Percentiles rank a stretch among this genome's conserved stretches.
These are phyloP conservation scores for Ondatra zibethicus DNA, from an alignment of 2,113 vertebrate genomes.

Conservation along the genomic window DNA sequence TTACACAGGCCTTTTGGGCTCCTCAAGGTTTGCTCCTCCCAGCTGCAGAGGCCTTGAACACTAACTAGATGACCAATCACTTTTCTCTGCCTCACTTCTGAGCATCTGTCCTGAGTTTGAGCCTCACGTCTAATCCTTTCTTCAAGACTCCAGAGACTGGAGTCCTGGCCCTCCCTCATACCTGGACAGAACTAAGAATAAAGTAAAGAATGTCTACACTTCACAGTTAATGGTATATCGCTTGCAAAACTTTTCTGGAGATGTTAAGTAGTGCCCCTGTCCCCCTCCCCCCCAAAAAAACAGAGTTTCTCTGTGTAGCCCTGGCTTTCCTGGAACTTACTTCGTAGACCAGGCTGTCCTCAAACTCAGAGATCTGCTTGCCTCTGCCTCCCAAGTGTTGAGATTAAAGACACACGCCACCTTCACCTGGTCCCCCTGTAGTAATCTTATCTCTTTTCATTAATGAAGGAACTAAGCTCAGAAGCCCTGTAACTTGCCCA, in stretches of 20 bases:
- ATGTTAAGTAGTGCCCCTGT: not conserved
- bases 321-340: not conserved
- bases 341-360: not conserved
- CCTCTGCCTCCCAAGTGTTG: not conserved
- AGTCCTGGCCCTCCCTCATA: not conserved
- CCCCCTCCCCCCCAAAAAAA: too few species aligned
- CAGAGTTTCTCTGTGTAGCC: not conserved
- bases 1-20: not conserved
- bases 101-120: not conserved
- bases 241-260: constrained; percentile 1
- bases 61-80: not conserved
- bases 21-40: not conserved
- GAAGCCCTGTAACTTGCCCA: not conserved
- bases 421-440: not conserved
- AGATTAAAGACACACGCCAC: not conserved
- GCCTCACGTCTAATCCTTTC: not conserved
- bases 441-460: constrained; percentile 31
- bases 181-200: constrained; percentile 5
- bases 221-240: not conserved
- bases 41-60: not conserved
- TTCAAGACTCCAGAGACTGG: not conserved
- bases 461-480: constrained; percentile 47
- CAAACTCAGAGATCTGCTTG: not conserved
- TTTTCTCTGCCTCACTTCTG: constrained; percentile 27
- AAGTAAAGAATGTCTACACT: constrained; percentile 10